Percentiles rank a stretch among this genome's conserved stretches.
Evolutionary conservation across 2,797 vertebrate genomes (phyloP).

Genomic region (Tokudaia tokunoshimensis): DNA sequence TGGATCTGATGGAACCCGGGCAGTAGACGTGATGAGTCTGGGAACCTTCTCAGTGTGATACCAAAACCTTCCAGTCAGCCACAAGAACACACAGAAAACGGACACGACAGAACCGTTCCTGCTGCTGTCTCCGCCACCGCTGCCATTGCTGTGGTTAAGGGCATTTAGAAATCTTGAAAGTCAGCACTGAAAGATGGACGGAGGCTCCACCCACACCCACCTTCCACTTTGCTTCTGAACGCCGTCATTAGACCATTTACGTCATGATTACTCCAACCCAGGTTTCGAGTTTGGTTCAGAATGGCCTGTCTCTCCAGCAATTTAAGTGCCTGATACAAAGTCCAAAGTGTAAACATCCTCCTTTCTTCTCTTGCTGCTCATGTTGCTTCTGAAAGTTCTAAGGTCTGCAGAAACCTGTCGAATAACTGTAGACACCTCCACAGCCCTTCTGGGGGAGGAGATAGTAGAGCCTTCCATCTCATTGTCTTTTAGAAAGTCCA

Average conservation of each 20-base stretch:
- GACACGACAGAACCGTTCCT: slow-evolving; percentile 87
- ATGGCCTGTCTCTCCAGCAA: slow-evolving; percentile 89
- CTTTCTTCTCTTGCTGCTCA: slow-evolving; percentile 84
- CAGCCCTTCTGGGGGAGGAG: slow-evolving; percentile 52
- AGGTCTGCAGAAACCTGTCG: slow-evolving; percentile 70
- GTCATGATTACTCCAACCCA: slow-evolving; percentile 87
- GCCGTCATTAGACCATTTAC: slow-evolving; percentile 88
- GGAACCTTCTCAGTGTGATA: slow-evolving; percentile 89
- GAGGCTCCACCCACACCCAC: slow-evolving; percentile 83
- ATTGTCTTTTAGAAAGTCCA: slow-evolving; percentile 79
- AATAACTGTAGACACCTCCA: slow-evolving; percentile 50
- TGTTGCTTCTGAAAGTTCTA: slow-evolving; percentile 76
- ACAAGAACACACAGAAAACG: slow-evolving; percentile 88
- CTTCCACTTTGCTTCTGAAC: slow-evolving; percentile 90
- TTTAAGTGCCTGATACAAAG: slow-evolving; percentile 90
- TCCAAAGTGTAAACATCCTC: slow-evolving; percentile 87
- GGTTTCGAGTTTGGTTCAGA: slow-evolving; percentile 88
- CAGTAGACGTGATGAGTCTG: slow-evolving; percentile 88
- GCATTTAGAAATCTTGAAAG: slow-evolving; percentile 89
- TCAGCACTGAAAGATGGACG: slow-evolving; percentile 88
- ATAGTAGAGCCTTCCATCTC: slow-evolving; percentile 68
- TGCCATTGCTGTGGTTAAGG: slow-evolving; percentile 88
- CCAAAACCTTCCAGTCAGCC: slow-evolving; percentile 89
- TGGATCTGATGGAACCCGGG: slow-evolving; percentile 96
- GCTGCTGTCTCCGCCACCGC: slow-evolving; percentile 85